phyloP scores from a whole-genome alignment of 2,113 vertebrate genomes.

The Irena cyanogastra region DNA sequence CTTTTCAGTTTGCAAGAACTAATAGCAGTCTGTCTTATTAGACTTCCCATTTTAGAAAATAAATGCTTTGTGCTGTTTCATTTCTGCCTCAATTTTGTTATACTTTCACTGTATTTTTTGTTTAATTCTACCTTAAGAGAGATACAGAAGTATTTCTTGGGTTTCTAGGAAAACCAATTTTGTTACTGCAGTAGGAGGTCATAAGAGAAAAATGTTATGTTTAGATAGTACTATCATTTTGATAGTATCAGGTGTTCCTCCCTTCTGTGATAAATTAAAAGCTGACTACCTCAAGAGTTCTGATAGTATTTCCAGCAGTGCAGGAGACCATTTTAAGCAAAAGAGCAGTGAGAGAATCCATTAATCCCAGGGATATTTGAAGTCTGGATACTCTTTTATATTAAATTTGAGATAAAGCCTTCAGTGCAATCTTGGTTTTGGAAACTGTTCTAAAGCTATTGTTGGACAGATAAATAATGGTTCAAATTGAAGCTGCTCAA shows the following conservation, averaged over 20 bases:
- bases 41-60: not conserved
- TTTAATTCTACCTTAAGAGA: slow-evolving; percentile 46
- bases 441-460: not conserved
- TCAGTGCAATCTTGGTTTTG: not conserved
- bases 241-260: slow-evolving; percentile 48
- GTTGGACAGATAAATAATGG: not conserved
- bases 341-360: slow-evolving; percentile 21
- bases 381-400: slow-evolving; percentile 9
- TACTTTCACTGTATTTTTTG: not conserved
- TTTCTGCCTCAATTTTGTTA: slow-evolving; percentile 18
- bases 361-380: slow-evolving; percentile 27
- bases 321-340: slow-evolving; percentile 40
- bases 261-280: slow-evolving; percentile 62
- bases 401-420: slow-evolving; percentile 24
- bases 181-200: slow-evolving; percentile 52
- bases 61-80: not conserved
- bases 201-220: slow-evolving; percentile 51
- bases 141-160: slow-evolving; percentile 14
- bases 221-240: slow-evolving; percentile 54
- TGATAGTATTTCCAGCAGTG: slow-evolving; percentile 46
- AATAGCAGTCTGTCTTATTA: not conserved
- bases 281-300: slow-evolving; percentile 29
- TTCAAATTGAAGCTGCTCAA: not conserved
- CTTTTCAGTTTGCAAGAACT: not conserved
- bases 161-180: slow-evolving; percentile 59